Evolutionary conservation across 2,113 vertebrate genomes (phyloP), one percentile per base, ranked within the genome.

Genomic region (Daphoenositta chrysoptera): DNA sequence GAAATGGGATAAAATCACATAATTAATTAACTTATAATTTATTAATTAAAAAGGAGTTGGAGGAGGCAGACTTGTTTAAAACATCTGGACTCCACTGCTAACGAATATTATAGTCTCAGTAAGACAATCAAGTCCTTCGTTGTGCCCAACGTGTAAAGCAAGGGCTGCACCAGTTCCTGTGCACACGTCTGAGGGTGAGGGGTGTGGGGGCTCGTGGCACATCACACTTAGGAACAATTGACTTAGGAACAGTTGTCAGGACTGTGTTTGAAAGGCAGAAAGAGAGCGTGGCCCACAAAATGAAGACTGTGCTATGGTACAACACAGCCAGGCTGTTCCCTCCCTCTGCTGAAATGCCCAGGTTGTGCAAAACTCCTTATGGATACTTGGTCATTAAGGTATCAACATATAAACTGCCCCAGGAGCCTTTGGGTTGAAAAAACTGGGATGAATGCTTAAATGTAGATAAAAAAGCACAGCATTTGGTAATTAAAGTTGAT

Each of bases 1-100:
- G 89, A 97, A 95, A 94, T 76, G 40, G 77, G 65, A 95, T 94
- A 89, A 93, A 94, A 89, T 75, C 47, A 82, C 86, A 48, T 68
- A 83, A 93, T 92, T 95, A 88, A 93, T 81, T 73, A 73, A 83
- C 33, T 69, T 22, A 56, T 87, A 53, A 87, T 90, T 94, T 90
- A 96, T 96, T 89, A 13, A 95, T 61, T 15, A 42, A 71, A 81
- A 86, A 90, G 40, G 30, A 94, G 11, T 39, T 93, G 60, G 60
- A 89, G 42, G 60, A 83, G 79, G 39, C 16, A 86, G 57, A 22
- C 45, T 79, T 45, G n/a, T 56, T 87, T 87, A 18, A 76, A 90
- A 54, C 37, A 81, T 35, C 56, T 20, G 39, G 51, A 40, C 37
- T 48, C n/a, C 53, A 39, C 2, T 75, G 72, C 76, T 86, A 47